Conservation (phyloP, 1,140 invertebrate species). For the Paralvinella palmiformis region DNA sequence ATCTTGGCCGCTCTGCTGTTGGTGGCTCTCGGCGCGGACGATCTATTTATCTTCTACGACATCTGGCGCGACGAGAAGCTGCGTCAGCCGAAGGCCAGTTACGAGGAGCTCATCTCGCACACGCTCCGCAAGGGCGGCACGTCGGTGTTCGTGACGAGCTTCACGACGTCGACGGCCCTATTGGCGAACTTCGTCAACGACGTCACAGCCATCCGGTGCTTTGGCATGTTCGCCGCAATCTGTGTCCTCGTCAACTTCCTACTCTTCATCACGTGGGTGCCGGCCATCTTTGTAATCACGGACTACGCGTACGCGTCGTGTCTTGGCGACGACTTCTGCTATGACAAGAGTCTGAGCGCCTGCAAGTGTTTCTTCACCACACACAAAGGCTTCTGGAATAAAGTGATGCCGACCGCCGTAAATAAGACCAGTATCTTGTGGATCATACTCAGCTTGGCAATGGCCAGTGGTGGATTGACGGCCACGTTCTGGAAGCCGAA, state of each 20-base stretch:
- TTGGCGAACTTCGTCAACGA: slow-evolving; percentile 83
- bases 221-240: slow-evolving; percentile 89
- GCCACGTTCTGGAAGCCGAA: slow-evolving; percentile 79
- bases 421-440: slow-evolving; percentile 46
- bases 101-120: slow-evolving; percentile 54
- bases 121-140: slow-evolving; percentile 82
- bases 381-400: slow-evolving; percentile 7
- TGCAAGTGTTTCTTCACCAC: too few relatives aligned
- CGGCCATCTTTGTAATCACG: slow-evolving; percentile 45
- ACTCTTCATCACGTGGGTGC: slow-evolving; percentile 83
- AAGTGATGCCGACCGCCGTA: neutral
- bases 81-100: slow-evolving; percentile 1
- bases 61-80: slow-evolving; percentile 9
- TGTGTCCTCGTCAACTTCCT: slow-evolving; percentile 81
- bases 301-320: slow-evolving; percentile 48
- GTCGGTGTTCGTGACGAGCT: slow-evolving; percentile 84
- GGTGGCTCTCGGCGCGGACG: slow-evolving; percentile 17
- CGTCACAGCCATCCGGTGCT: slow-evolving; percentile 91
- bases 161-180: slow-evolving; percentile 89
- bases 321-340: slow-evolving; percentile 35
- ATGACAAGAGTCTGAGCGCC: slow-evolving; percentile 18
- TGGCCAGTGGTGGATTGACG: slow-evolving; percentile 64
- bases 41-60: slow-evolving; percentile 20
- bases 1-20: slow-evolving; percentile 10
- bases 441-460: slow-evolving; percentile 55